phyloP scores from a whole-genome alignment of 2,113 vertebrate genomes.

The Larimichthys polyactis region DNA sequence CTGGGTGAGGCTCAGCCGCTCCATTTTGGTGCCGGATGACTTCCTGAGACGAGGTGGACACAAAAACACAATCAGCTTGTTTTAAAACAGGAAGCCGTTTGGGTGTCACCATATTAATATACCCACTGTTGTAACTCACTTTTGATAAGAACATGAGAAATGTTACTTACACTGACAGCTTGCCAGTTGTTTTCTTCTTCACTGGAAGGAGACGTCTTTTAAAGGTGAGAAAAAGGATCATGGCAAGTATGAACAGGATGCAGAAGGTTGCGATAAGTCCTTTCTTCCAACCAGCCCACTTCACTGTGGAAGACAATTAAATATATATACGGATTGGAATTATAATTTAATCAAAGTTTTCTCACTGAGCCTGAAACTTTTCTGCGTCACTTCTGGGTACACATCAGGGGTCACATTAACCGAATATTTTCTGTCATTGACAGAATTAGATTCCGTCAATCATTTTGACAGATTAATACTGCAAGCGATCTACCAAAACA shows the following conservation, averaged over 20 bases:
- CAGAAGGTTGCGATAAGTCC: constrained; percentile 70
- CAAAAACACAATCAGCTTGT: constrained; percentile 41
- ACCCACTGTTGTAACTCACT: background rate
- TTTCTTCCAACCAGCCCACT: constrained; percentile 82
- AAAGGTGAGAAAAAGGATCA: constrained; percentile 66
- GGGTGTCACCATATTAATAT: background rate
- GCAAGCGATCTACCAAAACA: too few species aligned
- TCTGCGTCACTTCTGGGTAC: background rate
- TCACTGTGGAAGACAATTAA: constrained; percentile 73
- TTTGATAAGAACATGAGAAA: constrained; percentile 16
- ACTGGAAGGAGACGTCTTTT: constrained; percentile 60
- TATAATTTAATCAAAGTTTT: background rate
- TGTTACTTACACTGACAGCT: constrained; percentile 81
- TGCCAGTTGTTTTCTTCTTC: constrained; percentile 47
- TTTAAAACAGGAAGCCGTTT: constrained; percentile 47
- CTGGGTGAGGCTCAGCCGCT: constrained; percentile 81
- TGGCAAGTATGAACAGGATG: constrained; percentile 64
- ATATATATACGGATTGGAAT: background rate
- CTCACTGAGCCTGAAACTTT: background rate
- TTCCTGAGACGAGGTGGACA: constrained; percentile 73
- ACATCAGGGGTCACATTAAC: too few species aligned
- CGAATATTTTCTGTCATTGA: too few species aligned
- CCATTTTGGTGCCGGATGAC: constrained; percentile 74
- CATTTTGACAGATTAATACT: too few species aligned
- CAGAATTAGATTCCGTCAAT: too few species aligned